Percentiles rank a stretch among this genome's conserved stretches.
These are phyloP conservation scores for Alsophila aescularia DNA, from an alignment of 2,888 invertebrate genomes.

Conservation along the genomic window DNA sequence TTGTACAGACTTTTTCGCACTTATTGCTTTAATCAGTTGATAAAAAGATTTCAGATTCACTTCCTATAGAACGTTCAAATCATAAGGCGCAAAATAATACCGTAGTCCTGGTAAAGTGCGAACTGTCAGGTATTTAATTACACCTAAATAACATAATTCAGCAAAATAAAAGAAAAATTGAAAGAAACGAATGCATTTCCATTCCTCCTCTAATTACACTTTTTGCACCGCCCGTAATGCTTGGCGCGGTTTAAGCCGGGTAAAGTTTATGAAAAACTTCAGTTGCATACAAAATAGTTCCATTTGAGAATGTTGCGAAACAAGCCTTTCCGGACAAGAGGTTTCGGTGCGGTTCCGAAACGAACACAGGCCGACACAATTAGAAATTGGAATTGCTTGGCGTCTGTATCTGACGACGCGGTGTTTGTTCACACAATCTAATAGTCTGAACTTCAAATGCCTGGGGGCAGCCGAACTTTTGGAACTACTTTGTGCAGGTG, in stretches of 20 bases:
- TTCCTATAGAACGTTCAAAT: neutral
- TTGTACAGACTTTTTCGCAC: no score
- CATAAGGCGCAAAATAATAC: neutral
- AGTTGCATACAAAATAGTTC: constrained; percentile 69
- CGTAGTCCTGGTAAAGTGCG: constrained; percentile 23
- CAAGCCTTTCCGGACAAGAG: constrained; percentile 37
- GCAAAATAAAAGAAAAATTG: constrained; percentile 54
- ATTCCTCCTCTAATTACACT: constrained; percentile 71
- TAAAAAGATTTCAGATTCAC: no score
- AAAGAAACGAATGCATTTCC: constrained; percentile 61
- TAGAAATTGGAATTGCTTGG: constrained; percentile 53
- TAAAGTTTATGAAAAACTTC: constrained; percentile 72
- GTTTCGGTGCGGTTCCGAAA: constrained; percentile 43
- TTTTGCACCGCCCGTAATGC: constrained; percentile 57
- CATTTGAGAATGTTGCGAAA: constrained; percentile 61
- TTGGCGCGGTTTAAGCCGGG: constrained; percentile 55
- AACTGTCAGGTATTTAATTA: constrained; percentile 62
- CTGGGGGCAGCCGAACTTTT: constrained; percentile 8
- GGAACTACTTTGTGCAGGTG: constrained; percentile 1
- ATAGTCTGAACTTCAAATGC: constrained; percentile 17
- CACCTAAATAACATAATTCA: constrained; percentile 52
- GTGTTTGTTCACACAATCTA: constrained; percentile 30
- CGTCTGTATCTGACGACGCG: constrained; percentile 19
- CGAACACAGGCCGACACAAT: constrained; percentile 47
- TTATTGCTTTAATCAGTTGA: no score